These are phyloP conservation scores for Trichechus manatus DNA, from an alignment of 2,113 vertebrate species.

Conservation along the genomic window DNA sequence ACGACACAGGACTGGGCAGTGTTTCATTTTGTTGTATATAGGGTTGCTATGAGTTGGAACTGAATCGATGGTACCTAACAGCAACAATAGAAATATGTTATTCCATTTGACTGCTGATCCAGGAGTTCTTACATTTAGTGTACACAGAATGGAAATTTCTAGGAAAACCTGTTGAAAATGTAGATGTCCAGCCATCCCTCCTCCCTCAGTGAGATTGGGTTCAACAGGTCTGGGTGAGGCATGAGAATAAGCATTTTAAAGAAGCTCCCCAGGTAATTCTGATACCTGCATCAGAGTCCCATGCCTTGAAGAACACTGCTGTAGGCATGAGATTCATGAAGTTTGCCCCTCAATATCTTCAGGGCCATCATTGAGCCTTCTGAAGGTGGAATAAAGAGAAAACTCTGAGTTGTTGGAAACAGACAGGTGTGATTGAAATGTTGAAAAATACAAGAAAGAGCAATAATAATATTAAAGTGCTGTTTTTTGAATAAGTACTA, in stretches of 20 bases:
- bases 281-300: not conserved
- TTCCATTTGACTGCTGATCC: not conserved
- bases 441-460: not conserved
- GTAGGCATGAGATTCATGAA: not conserved
- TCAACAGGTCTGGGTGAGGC: not conserved
- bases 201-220: not conserved
- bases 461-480: not conserved
- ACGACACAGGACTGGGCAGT: too few species aligned
- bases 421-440: not conserved
- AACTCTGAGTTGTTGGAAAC: constrained; percentile 6
- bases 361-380: not conserved
- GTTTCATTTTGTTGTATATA: too few species aligned
- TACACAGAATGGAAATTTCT: constrained; percentile 1
- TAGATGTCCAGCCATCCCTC: too few species aligned
- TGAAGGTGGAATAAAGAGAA: not conserved
- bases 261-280: not conserved
- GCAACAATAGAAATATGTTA: too few species aligned
- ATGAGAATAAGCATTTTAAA: not conserved
- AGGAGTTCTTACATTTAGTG: not conserved
- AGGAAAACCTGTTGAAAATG: not conserved
- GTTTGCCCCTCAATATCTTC: not conserved
- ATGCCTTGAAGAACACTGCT: not conserved
- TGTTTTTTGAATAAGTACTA: not conserved
- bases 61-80: too few species aligned
- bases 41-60: too few species aligned